Base-by-base conservation (phyloP, 2,797 vertebrate species). In the Ceryle rudis region DNA sequence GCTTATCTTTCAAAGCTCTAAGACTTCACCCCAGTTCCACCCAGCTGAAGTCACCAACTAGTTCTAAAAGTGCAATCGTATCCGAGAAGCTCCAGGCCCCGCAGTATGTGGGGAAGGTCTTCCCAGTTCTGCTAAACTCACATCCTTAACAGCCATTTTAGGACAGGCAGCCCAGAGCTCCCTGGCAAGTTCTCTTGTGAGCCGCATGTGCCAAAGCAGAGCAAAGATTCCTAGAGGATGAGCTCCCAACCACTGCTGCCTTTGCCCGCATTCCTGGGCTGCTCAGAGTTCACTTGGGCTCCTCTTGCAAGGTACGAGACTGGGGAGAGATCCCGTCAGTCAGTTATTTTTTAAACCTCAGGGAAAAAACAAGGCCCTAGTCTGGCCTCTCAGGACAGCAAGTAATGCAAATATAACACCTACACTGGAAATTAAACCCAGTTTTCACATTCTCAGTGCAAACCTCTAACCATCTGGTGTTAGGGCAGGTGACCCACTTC, bases 101-200 rank as follows among this genome's bases (percentile, higher is more conserved):
- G 8, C 49, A 46, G 33, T 4, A 26, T 6, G 17, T 10, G 3
- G 52, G 35, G 81, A 93, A 89, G 71, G 16, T 77, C 74, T 92
- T 95, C 90, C 71, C 88, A 92, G 82, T 9, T n/a, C 83, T 82
- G 44, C 78, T 85, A 6, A 93, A 85, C 81, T 94, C 94, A 17
- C 75, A 92, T 90, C 92, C 79, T 81, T n/a, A 94, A 95, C 90
- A 95, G 96, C 94, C 96, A 96, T 95, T 96, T 97, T 96, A 95
- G 93, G 96, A 95, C 81, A 96, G 90, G 92, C 93, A 95, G 95
- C 67, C 88, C 86, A 87, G 86, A 94, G 90, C 88, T 94, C 86
- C 69, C 93, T 96, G 95, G 95, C 96, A 97, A 93, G 65, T 47
- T 49, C 89, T 80, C 90, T 19, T 29, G 37, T 64, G 49, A 77